Percentiles rank a stretch among this genome's conserved stretches.
Conservation (phyloP, 1,140 invertebrate genomes). For the Nymphalis io region DNA sequence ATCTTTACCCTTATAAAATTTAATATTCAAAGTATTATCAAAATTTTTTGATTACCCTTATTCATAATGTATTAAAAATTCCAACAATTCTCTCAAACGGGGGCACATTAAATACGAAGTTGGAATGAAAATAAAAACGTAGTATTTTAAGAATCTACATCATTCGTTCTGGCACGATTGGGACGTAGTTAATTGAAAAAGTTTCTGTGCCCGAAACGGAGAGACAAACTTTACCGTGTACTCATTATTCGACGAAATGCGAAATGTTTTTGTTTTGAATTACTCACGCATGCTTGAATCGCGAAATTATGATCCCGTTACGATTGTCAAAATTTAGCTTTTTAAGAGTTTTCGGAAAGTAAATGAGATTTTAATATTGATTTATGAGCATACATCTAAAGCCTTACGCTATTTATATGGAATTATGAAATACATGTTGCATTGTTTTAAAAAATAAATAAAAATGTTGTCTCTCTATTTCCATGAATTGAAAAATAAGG, state of each 20-base stretch:
- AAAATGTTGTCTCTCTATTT: no score
- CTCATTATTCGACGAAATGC: slow-evolving; percentile 52
- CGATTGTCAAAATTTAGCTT: background rate
- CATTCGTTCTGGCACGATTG: slow-evolving; percentile 27
- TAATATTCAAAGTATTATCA: slow-evolving; percentile 19
- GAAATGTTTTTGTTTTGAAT: slow-evolving; percentile 57
- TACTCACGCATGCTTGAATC: slow-evolving; percentile 23
- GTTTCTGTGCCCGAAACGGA: slow-evolving; percentile 47
- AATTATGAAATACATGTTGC: no score
- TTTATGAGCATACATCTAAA: no score
- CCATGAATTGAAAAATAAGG: no score
- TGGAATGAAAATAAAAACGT: slow-evolving; percentile 30
- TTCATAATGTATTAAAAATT: slow-evolving; percentile 29
- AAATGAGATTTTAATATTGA: background rate
- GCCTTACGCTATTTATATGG: no score
- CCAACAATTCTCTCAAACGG: slow-evolving; percentile 20
- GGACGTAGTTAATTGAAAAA: slow-evolving; percentile 60
- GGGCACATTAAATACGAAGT: slow-evolving; percentile 26
- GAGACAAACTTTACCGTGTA: slow-evolving; percentile 35
- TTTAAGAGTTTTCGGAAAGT: background rate
- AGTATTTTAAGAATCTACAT: slow-evolving; percentile 33
- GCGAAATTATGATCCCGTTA: slow-evolving; percentile 11
- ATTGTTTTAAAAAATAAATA: no score
- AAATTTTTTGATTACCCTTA: slow-evolving; percentile 20
- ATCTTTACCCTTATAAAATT: background rate